Evolutionary conservation across 2,797 vertebrate species (phyloP).

Genomic region (Peromyscus eremicus): DNA sequence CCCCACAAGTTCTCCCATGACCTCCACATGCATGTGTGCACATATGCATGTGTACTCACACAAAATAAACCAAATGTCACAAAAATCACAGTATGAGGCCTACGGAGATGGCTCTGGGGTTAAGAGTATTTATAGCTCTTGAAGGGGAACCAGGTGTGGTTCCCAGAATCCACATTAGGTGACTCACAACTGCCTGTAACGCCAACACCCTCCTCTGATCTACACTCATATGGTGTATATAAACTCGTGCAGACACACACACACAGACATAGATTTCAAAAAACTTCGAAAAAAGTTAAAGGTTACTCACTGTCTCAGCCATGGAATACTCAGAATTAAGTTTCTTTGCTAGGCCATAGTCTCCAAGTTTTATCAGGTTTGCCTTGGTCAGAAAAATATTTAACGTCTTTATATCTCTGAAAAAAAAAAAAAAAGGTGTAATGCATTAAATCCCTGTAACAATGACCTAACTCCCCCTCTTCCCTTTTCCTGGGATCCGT

Average conservation of each 20-base stretch:
- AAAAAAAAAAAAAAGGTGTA: constrained; percentile 74
- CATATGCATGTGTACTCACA: neutral
- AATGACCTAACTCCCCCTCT: neutral
- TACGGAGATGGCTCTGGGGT: neutral
- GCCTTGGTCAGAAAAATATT: constrained; percentile 99
- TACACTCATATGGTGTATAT: neutral
- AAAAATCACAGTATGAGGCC: too few relatives aligned
- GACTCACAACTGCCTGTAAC: neutral
- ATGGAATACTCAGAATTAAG: constrained; percentile 97
- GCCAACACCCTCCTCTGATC: neutral
- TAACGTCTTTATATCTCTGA: constrained; percentile 99
- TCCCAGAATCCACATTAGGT: neutral
- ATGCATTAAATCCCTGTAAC: constrained; percentile 33
- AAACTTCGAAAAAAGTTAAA: neutral
- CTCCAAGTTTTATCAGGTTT: constrained; percentile 98
- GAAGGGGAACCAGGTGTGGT: neutral
- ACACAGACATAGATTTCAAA: neutral
- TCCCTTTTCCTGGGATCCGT: neutral
- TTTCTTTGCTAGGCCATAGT: constrained; percentile 98
- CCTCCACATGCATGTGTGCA: neutral
- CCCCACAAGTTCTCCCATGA: neutral
- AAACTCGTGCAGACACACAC: neutral
- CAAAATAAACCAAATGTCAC: neutral
- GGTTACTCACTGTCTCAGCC: constrained; percentile 96
- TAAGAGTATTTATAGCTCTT: neutral